phyloP scores from a whole-genome alignment of 2,888 invertebrate genomes.

The Adineta ricciae region DNA sequence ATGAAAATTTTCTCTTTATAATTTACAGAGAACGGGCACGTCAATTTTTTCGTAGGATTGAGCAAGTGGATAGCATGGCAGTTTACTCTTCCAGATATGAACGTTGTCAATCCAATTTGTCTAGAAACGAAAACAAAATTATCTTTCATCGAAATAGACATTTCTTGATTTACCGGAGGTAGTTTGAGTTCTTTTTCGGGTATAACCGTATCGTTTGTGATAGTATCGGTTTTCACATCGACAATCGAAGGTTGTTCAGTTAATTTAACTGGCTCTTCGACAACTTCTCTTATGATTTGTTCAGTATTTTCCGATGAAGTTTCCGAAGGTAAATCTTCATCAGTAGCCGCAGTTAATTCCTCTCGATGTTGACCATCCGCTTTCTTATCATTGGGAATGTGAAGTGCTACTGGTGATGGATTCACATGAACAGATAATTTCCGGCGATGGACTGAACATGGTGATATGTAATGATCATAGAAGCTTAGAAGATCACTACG shows the following conservation, averaged over 20 bases:
- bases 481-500: conserved; percentile 70
- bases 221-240: not conserved
- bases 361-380: not conserved
- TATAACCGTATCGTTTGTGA: not conserved
- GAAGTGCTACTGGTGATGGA: conserved; percentile 52
- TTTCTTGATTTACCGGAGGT: not conserved
- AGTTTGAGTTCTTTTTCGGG: not conserved
- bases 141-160: not conserved
- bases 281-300: not conserved
- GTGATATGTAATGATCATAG: conserved; percentile 57
- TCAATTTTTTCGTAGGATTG: conserved; percentile 28
- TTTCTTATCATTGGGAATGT: not conserved
- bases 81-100: conserved; percentile 23
- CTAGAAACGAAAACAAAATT: not conserved
- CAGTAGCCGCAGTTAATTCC: not conserved
- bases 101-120: conserved; percentile 19
- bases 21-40: not conserved
- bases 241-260: not conserved
- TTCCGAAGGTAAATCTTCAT: conserved; percentile 24
- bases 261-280: not conserved
- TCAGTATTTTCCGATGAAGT: conserved; percentile 21
- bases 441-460: conserved; percentile 52
- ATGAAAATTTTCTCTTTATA: not conserved
- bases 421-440: conserved; percentile 33
- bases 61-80: conserved; percentile 26